phyloP scores from a whole-genome alignment of 1,140 invertebrate species.

The Listronotus oregonensis region DNA sequence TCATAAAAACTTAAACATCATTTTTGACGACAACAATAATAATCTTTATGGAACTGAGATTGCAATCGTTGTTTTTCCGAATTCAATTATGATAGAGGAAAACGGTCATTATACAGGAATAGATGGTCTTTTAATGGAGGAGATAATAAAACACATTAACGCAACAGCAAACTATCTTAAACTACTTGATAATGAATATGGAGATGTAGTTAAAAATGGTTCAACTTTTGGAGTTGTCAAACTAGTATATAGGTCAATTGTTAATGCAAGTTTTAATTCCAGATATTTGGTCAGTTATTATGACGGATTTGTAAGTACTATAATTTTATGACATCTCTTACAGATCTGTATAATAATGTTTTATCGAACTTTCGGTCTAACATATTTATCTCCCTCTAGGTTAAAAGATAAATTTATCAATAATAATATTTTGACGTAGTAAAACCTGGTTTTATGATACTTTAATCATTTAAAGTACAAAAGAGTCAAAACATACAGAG shows the following conservation, averaged over 20 bases:
- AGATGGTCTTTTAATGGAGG: not conserved
- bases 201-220: not conserved
- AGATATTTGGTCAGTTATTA: not conserved
- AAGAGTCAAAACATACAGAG: too few species aligned
- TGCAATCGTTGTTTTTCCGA: not conserved
- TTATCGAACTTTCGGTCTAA: too few species aligned
- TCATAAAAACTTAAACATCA: not conserved
- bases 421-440: too few species aligned
- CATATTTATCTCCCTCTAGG: too few species aligned
- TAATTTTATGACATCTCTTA: not conserved
- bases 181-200: not conserved
- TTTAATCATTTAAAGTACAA: too few species aligned
- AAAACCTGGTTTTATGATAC: too few species aligned
- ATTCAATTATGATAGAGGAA: not conserved
- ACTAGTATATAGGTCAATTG: not conserved
- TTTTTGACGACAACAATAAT: not conserved
- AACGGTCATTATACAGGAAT: not conserved
- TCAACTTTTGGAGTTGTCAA: not conserved
- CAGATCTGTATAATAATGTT: too few species aligned
- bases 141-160: slow-evolving; percentile 4
- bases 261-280: not conserved
- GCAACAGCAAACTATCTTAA: not conserved
- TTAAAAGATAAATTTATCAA: too few species aligned
- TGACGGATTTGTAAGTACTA: not conserved
- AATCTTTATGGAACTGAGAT: not conserved